Base-by-base conservation (phyloP, 2,113 vertebrate genomes). In the Serinus canaria region DNA sequence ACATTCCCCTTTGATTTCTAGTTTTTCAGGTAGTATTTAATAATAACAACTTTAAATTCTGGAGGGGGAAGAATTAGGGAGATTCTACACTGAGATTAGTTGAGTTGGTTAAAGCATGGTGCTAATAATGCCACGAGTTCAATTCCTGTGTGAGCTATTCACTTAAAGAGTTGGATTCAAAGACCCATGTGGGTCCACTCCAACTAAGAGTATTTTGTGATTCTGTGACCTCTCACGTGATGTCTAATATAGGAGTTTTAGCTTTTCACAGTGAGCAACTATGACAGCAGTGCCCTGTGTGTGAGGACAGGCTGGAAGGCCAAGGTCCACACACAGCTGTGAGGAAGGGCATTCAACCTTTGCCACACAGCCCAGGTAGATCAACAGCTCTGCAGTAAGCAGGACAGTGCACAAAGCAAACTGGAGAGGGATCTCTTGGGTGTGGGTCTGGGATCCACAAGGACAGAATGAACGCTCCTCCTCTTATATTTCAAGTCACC, bases 341-440 rank as follows among this genome's bases (percentile, higher is more conserved):
- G 8, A 74, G 77, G 56, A 83, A 78, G 19, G 16, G 19, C 0
- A 0, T 44, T 47, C 0, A 0, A 72, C 58, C 44, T 63, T 44
- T 0, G 1, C 44, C 64, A 56, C 46, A 11, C 28, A 83, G 63
- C 37, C 33, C 2, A 2, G 30, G 27, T 0, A 68, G n/a, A 76
- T 19, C 53, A 83, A 62, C 28, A 90, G 55, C 59, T 93, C 67
- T 50, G 59, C 50, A 76, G 53, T 23, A 63, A 39, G 47, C 53
- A 84, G 39, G 13, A 60, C 17, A 44, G 60, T 4, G 30, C 28
- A 50, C 23, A 44, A 76, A 80, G 67, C 70, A 94, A 74, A 78
- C n/a, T 33, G 55, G 59, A 88, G 73, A n/a, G 27, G 13, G 46
- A 50, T 39, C 13, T 80, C 4, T 44, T 1, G 6, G 0, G 8